phyloP scores from a whole-genome alignment of 2,888 invertebrate species.

The Pyrocoelia pectoralis region DNA sequence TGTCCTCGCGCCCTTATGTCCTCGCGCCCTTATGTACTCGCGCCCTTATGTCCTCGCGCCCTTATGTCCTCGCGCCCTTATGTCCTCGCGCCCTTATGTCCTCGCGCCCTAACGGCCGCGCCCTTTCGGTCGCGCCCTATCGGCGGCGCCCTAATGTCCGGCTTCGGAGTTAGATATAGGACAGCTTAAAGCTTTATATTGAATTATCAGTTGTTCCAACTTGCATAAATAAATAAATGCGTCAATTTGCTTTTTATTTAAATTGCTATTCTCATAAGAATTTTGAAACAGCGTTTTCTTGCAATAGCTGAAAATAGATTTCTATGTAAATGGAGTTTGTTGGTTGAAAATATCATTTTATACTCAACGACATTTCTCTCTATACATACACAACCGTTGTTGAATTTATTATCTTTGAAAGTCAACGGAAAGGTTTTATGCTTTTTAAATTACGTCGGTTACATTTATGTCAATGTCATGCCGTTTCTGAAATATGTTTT shows the following conservation, averaged over 20 bases:
- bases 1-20: too few species aligned
- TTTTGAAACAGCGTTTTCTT: constrained; percentile 8
- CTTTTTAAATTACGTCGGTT: background rate
- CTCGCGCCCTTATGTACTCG: too few species aligned
- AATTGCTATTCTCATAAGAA: constrained; percentile 20
- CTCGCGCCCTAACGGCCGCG: too few species aligned
- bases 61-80: too few species aligned
- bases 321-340: constrained; percentile 22
- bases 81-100: too few species aligned
- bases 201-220: constrained; percentile 1
- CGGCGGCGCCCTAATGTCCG: too few species aligned
- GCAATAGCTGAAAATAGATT: constrained; percentile 24
- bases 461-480: background rate
- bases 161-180: too few species aligned
- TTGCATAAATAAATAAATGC: constrained; percentile 33
- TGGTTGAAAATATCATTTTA: background rate
- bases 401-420: background rate
- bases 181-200: background rate
- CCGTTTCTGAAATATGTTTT: background rate
- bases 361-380: background rate
- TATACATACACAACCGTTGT: background rate
- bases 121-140: too few species aligned
- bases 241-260: constrained; percentile 31
- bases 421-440: background rate
- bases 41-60: too few species aligned